phyloP scores from a whole-genome alignment of 1,140 invertebrate genomes.

The Papilio aristodemus region DNA sequence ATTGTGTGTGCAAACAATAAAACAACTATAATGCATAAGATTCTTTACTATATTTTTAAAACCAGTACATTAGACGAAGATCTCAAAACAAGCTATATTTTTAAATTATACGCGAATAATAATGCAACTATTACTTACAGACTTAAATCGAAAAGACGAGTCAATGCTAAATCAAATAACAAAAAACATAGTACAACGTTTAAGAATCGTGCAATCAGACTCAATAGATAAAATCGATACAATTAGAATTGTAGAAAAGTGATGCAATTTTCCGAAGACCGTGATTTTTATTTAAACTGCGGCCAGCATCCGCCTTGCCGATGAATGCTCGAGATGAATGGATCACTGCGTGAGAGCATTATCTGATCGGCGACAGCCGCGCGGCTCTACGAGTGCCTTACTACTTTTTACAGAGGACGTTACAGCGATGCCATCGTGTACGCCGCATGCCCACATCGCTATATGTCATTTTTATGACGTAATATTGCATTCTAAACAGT shows the following conservation, averaged over 20 bases:
- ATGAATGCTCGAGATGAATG: conserved; percentile 70
- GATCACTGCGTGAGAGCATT: conserved; percentile 65
- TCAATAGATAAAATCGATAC: conserved; percentile 36
- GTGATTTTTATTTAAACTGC: conserved; percentile 59
- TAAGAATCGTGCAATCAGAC: conserved; percentile 8
- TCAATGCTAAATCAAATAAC: background rate
- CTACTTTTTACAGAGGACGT: conserved; percentile 57
- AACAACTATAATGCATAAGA: too few relatives aligned
- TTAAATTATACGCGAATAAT: background rate
- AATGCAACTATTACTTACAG: background rate
- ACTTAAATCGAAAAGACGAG: background rate
- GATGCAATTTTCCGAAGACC: conserved; percentile 55
- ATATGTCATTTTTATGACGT: conserved; percentile 72
- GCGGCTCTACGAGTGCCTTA: conserved; percentile 50
- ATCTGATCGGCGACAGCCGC: conserved; percentile 53
- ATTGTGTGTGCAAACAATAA: too few relatives aligned
- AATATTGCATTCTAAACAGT: conserved; percentile 56
- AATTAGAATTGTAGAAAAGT: conserved; percentile 44
- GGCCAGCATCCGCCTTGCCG: conserved; percentile 64
- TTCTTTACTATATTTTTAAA: too few relatives aligned
- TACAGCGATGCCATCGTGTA: conserved; percentile 50
- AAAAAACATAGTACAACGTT: conserved; percentile 2
- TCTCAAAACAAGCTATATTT: background rate
- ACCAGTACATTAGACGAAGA: background rate
- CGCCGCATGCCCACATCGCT: conserved; percentile 57